phyloP scores from a whole-genome alignment of 2,888 invertebrate genomes.

The Cryptus armator region DNA sequence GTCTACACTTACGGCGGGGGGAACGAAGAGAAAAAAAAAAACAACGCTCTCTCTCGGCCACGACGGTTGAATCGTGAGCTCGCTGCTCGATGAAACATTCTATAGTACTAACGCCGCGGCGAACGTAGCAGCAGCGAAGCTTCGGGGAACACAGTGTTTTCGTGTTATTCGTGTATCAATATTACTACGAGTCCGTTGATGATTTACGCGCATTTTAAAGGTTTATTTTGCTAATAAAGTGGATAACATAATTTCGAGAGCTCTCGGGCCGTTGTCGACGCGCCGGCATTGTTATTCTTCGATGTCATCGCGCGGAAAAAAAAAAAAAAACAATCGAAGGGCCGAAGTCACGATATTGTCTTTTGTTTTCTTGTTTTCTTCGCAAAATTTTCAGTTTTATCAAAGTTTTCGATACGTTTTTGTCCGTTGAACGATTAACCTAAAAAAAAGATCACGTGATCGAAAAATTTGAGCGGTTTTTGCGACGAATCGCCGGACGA shows the following conservation, averaged over 20 bases:
- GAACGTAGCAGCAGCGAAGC: conserved; percentile 23
- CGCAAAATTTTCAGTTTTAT: neutral
- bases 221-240: neutral
- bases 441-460: too few species aligned
- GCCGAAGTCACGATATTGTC: neutral
- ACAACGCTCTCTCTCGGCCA: conserved; percentile 10
- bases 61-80: conserved; percentile 42
- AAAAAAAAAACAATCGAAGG: conserved; percentile 1
- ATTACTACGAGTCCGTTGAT: neutral
- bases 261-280: neutral
- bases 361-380: neutral
- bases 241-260: neutral
- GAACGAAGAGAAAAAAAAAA: neutral
- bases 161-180: neutral
- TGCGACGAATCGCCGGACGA: too few species aligned
- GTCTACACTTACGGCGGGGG: conserved; percentile 38
- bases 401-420: neutral
- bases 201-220: too few species aligned
- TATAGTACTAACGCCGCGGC: conserved; percentile 42
- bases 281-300: neutral
- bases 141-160: neutral
- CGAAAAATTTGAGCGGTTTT: too few species aligned
- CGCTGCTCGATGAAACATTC: conserved; percentile 22
- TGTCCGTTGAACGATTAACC: neutral
- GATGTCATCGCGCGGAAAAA: neutral